Conservation (phyloP, 2,113 vertebrate genomes). For the Arothron firmamentum region DNA sequence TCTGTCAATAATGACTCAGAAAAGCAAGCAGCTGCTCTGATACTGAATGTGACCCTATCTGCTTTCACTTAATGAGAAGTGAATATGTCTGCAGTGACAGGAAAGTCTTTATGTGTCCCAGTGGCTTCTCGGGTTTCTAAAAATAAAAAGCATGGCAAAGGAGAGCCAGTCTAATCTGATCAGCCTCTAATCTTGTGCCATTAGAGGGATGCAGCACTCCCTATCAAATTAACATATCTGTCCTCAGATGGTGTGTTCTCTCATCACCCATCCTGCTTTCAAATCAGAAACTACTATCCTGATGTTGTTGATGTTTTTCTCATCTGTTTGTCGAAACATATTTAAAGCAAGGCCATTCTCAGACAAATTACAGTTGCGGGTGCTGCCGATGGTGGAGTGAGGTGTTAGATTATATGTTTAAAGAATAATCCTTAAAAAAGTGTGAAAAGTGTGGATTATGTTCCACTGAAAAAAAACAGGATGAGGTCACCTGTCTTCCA, state of each 20-base stretch:
- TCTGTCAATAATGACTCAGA: conserved; percentile 9
- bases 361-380: conserved; percentile 19
- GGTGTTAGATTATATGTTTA: conserved; percentile 29
- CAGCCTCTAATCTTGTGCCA: conserved; percentile 67
- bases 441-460: conserved; percentile 50
- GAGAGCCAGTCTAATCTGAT: conserved; percentile 68
- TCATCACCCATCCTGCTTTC: conserved; percentile 18
- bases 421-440: conserved; percentile 40
- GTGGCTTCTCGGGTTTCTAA: conserved; percentile 63
- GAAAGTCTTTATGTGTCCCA: conserved; percentile 37
- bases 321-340: conserved; percentile 11
- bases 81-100: conserved; percentile 26
- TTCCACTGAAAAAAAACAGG: conserved; percentile 27
- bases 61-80: conserved; percentile 17
- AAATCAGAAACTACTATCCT: conserved; percentile 6
- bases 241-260: conserved; percentile 29
- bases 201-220: conserved; percentile 58
- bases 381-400: conserved; percentile 30
- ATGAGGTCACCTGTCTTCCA: conserved; percentile 40
- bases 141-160: conserved; percentile 69
- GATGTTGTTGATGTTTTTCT: neutral
- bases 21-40: conserved; percentile 1
- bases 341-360: conserved; percentile 27
- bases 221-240: conserved; percentile 67
- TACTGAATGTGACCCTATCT: neutral